Evolutionary conservation across 2,888 invertebrate genomes (phyloP), one percentile per base, ranked within the genome.

Genomic region (Pristionchus japonicus): DNA sequence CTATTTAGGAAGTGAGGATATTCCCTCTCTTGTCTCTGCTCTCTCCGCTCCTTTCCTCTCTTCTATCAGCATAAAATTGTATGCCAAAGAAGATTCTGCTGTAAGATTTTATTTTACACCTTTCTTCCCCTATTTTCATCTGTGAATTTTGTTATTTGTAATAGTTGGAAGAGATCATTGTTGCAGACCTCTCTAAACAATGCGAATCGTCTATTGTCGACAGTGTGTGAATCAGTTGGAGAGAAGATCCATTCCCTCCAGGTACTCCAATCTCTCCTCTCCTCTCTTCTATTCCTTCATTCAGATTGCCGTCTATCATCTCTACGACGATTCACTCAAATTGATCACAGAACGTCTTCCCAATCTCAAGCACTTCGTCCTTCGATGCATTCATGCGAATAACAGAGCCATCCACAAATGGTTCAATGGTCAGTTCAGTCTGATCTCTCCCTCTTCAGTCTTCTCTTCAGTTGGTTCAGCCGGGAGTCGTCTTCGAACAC

Each of bases 321-420:
- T 86, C 40, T 86, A 86, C 37, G 93, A 93, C 86, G 91, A 92
- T 86, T 90, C 92, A 4, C 89, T 94, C 20, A 47, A 85, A 17
- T 85, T 91, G 0, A 90, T 94, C 37, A 90, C 92, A n/a, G 90
- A 92, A 43, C 88, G 64, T 34, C 89, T 92, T n/a, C 92, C 92
- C 13, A 91, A 92, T 74, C 89, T 94, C 15, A 89, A 89, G 2
- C 91, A 94, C 89, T 88, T 94, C 27, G 91, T 93, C 0, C 88
- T 94, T 37, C 92, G 93, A 88, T 93, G 93, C 52, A 90, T 90
- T 31, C 92, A 92, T 89, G 49, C 94, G 23, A 93, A 91, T 86
- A 90, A 92, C 7, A 88, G 89, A 77, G 89, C 92, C 23, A 89
- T 94, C 3, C 91, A 92, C 31, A 92, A 91, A 43, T 91, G 91